Conservation (phyloP, 2,113 vertebrate genomes). For the Redunca redunca region DNA sequence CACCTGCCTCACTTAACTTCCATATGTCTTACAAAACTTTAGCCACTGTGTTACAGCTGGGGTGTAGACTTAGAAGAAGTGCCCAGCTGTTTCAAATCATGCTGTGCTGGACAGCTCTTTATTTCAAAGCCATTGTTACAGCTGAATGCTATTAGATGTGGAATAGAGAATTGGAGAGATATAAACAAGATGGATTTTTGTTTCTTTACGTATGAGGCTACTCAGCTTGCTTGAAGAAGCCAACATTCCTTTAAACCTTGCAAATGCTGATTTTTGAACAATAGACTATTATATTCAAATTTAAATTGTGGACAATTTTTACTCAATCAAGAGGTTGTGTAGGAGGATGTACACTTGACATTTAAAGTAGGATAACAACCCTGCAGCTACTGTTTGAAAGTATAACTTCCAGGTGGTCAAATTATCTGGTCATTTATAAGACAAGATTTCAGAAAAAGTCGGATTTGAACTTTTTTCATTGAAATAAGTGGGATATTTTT, state of each 20-base stretch:
- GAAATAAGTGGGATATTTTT: slow-evolving; percentile 60
- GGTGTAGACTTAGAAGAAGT: slow-evolving; percentile 38
- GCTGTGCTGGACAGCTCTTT: slow-evolving; percentile 51
- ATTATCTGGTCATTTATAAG: slow-evolving; percentile 61
- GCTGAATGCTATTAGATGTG: slow-evolving; percentile 46
- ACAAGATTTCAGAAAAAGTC: slow-evolving; percentile 52
- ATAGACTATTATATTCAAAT: slow-evolving; percentile 39
- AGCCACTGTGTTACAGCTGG: background rate
- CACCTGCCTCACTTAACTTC: slow-evolving; percentile 36
- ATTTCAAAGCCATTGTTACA: slow-evolving; percentile 54
- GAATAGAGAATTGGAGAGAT: slow-evolving; percentile 34
- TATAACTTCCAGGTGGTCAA: slow-evolving; percentile 62
- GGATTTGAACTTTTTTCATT: slow-evolving; percentile 57
- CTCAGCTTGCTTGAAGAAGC: background rate
- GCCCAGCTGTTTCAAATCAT: slow-evolving; percentile 51
- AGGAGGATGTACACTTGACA: slow-evolving; percentile 48
- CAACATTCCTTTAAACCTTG: background rate
- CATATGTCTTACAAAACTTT: slow-evolving; percentile 49
- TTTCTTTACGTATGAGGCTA: background rate
- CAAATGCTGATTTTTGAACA: slow-evolving; percentile 18
- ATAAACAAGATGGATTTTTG: background rate
- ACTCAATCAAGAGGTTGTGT: background rate
- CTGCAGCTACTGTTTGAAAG: slow-evolving; percentile 70
- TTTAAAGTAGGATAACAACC: slow-evolving; percentile 56
- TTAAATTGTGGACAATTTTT: background rate